A percentile compares a stretch with the other conserved stretches of the same genome.
phyloP scores from a whole-genome alignment of 2,888 invertebrate genomes.

The Tachina grossa region DNA sequence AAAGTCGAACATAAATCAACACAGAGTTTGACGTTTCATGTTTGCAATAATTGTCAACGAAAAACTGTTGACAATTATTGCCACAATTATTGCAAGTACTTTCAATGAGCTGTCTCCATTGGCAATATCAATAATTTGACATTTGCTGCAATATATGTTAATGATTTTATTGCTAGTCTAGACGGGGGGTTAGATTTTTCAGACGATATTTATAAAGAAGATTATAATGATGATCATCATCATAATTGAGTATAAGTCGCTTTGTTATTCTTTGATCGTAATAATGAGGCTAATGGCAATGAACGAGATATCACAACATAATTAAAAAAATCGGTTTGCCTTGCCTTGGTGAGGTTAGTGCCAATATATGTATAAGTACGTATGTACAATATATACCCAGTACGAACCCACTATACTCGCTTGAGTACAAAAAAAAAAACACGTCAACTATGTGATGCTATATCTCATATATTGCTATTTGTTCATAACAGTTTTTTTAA shows the following conservation, averaged over 20 bases:
- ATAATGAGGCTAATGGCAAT: constrained; percentile 70
- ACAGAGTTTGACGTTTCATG: too few relatives aligned
- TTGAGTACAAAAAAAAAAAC: too few relatives aligned
- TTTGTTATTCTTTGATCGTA: constrained; percentile 51
- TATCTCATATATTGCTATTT: neutral
- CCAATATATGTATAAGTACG: neutral
- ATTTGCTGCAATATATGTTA: too few relatives aligned
- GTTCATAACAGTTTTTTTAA: neutral
- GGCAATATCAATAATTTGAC: too few relatives aligned
- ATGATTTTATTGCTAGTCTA: too few relatives aligned
- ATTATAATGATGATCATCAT: constrained; percentile 1
- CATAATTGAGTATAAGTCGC: constrained; percentile 30
- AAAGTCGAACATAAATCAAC: too few relatives aligned
- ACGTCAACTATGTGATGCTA: too few relatives aligned
- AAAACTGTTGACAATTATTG: too few relatives aligned
- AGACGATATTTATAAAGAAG: constrained; percentile 11
- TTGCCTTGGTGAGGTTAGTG: constrained; percentile 10
- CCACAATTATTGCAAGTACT: too few relatives aligned
- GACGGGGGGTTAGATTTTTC: constrained; percentile 7
- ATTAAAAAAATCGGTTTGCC: constrained; percentile 19
- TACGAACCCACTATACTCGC: too few relatives aligned
- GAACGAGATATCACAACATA: constrained; percentile 57
- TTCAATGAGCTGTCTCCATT: too few relatives aligned
- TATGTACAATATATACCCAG: neutral
- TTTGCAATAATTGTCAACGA: too few relatives aligned